phyloP scores from a whole-genome alignment of 2,888 invertebrate species.

The Portevinia maculata region DNA sequence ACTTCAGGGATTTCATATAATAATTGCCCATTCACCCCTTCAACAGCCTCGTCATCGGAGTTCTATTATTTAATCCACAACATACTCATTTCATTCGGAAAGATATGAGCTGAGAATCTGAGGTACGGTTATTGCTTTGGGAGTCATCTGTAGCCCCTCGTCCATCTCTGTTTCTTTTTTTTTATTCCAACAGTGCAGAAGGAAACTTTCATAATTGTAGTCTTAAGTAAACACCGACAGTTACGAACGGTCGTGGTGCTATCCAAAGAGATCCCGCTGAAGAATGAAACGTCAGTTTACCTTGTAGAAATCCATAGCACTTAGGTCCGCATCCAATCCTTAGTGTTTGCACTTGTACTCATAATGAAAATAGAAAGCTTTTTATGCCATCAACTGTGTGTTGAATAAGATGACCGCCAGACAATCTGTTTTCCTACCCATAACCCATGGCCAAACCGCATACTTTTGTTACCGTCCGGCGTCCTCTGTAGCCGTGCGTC shows the following conservation, averaged over 20 bases:
- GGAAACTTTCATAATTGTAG: conserved; percentile 74
- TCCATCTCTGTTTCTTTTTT: conserved; percentile 64
- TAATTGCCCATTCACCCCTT: conserved; percentile 69
- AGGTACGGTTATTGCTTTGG: conserved; percentile 72
- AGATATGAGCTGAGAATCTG: conserved; percentile 44
- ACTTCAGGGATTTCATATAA: conserved; percentile 71
- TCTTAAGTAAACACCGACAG: conserved; percentile 72
- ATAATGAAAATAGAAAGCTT: conserved; percentile 77
- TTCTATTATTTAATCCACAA: conserved; percentile 54
- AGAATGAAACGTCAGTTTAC: conserved; percentile 75
- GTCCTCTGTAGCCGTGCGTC: conserved; percentile 13
- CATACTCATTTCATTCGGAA: conserved; percentile 46
- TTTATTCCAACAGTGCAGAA: conserved; percentile 43
- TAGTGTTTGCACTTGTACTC: conserved; percentile 76
- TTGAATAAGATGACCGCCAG: conserved; percentile 73
- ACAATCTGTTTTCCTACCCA: conserved; percentile 63
- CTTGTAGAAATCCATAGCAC: conserved; percentile 76
- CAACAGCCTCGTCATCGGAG: background rate
- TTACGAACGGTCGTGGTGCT: conserved; percentile 13
- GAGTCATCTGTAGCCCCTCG: conserved; percentile 72
- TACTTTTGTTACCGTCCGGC: conserved; percentile 69
- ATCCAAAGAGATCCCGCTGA: conserved; percentile 53
- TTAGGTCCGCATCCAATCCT: conserved; percentile 74
- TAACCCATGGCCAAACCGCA: conserved; percentile 57
- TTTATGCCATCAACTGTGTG: conserved; percentile 73